Evolutionary conservation across 1,140 invertebrate species (phyloP).

Genomic region (Pararge aegeria): DNA sequence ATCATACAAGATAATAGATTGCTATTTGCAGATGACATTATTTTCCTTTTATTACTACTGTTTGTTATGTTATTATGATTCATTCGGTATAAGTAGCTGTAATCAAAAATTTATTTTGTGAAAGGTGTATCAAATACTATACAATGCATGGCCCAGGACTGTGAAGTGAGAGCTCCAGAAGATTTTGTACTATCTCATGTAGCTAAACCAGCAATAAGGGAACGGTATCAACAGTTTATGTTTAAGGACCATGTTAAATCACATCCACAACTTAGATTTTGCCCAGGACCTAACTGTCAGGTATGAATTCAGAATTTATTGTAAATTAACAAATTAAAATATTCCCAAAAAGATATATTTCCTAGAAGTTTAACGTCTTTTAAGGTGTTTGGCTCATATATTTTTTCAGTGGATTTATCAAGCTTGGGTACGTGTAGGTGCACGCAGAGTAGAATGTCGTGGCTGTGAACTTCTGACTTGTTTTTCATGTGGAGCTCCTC

Average conservation of each 20-base stretch:
- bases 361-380: no score
- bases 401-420: slow-evolving; percentile 63
- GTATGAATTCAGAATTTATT: slow-evolving; percentile 57
- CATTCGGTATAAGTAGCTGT: no score
- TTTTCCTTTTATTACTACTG: no score
- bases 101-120: no score
- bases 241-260: slow-evolving; percentile 98
- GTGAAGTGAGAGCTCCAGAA: slow-evolving; percentile 94
- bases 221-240: slow-evolving; percentile 96
- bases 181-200: slow-evolving; percentile 96
- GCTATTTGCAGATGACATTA: no score
- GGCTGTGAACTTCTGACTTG: slow-evolving; percentile 81
- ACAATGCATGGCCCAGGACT: slow-evolving; percentile 97
- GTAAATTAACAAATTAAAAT: no score
- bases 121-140: slow-evolving; percentile 89
- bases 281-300: slow-evolving; percentile 97
- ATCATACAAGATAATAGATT: no score
- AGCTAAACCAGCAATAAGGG: slow-evolving; percentile 87
- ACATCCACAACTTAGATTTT: slow-evolving; percentile 94
- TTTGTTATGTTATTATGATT: no score
- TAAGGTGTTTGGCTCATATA: no score
- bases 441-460: slow-evolving; percentile 75
- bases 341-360: no score
- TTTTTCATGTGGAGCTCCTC: slow-evolving; percentile 96
- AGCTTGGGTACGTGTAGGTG: slow-evolving; percentile 61